Conservation (phyloP, 2,797 vertebrate species). For the Setipinna tenuifilis region DNA sequence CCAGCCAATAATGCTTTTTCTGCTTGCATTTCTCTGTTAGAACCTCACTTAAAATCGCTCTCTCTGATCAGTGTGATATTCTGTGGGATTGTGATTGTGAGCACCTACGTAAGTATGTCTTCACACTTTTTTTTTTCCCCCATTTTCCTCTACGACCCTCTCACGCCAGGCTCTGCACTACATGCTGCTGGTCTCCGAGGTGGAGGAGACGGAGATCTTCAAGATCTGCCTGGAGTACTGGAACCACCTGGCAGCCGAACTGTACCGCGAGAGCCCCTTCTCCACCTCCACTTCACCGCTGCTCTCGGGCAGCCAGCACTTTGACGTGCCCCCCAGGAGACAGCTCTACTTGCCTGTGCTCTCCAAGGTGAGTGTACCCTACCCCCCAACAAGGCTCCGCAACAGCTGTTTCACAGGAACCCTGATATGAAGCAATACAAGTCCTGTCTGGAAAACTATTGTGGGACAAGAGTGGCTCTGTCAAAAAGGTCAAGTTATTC, state of each 20-base stretch:
- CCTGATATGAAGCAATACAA: too few species aligned
- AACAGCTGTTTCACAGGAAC: too few species aligned
- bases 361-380: conserved; percentile 82
- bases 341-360: conserved; percentile 94
- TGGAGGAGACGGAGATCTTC: conserved; percentile 97
- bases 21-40: background rate
- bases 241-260: conserved; percentile 96
- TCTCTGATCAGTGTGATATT: background rate
- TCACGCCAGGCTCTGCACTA: conserved; percentile 85
- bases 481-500: too few species aligned
- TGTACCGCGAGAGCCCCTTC: conserved; percentile 95
- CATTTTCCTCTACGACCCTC: conserved; percentile 39
- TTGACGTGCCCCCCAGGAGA: conserved; percentile 91
- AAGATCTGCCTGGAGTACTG: conserved; percentile 98
- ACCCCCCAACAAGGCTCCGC: too few species aligned
- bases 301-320: conserved; percentile 93
- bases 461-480: too few species aligned
- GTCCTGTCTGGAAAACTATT: too few species aligned
- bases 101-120: too few species aligned
- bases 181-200: conserved; percentile 95
- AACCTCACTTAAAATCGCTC: background rate
- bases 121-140: conserved; percentile 46
- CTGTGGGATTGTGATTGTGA: background rate
- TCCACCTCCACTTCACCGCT: conserved; percentile 91
- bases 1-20: background rate